Base-by-base conservation (phyloP, 2,797 vertebrate species). In the Sandelia bainsii region DNA sequence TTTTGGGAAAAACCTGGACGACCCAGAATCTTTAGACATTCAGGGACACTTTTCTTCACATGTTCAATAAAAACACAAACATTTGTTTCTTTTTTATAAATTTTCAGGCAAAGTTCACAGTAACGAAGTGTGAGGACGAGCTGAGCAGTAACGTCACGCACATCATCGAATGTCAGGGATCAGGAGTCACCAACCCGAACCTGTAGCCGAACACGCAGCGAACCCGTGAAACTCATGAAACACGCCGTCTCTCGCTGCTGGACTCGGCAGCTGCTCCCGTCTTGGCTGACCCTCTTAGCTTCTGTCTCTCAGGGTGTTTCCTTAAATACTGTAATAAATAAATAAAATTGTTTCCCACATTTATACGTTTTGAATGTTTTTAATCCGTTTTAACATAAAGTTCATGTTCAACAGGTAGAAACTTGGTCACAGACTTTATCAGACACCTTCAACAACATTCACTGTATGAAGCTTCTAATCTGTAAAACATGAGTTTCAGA, bases 151-250 rank as follows among this genome's bases (percentile, higher is more conserved):
- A 89, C 46, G 94, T 96, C 10, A 91, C 93, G 72, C 95, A 93
- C 77, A 93, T 99, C 84, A 96, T 99, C 49, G 97, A 99, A 80
- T 99, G 98, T 91, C 95, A 96, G 82, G 98, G 98, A 74, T 94
- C 95, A 27, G 98, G 97, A 54, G 84, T 90, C 69, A 82, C 84
- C 56, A 99, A 98, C 83, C 61, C 94, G 61, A 86, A 92, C 61
- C 75, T 97, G 54, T 94, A 95, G 91, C 37, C 20, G 5, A 46
- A 49, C 69, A 57, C 12, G 32, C 67, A 61, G 48, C 6, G 19
- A 29, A 66, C n/a, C 62, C 32, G 59, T 61, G 65, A 42, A 42
- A 7, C 40, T 42, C 16, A 34, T 8, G 32, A 34, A 34, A 34
- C 32, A 34, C 63, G 3, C 44, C 19, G 17, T n/a, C n/a, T 16